These are phyloP conservation scores for Pelagia noctiluca DNA, from an alignment of 30 jellyfish, hydroid and myxozoan species.

Conservation along the genomic window DNA sequence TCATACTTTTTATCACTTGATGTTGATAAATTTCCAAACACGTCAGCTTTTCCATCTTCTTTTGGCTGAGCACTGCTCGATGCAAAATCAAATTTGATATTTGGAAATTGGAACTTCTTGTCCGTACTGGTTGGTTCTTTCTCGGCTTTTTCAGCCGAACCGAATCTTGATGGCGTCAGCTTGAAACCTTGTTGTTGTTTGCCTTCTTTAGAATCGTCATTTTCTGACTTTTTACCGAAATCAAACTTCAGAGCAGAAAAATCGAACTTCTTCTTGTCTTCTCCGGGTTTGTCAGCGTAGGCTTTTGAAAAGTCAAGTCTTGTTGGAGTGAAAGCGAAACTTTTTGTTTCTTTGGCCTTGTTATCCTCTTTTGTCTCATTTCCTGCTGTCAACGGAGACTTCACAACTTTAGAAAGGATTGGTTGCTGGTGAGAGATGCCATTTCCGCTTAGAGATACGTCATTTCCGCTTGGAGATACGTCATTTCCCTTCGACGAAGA, in stretches of 20 bases:
- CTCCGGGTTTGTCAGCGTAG: background rate
- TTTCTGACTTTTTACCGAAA: background rate
- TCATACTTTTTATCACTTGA: too few species aligned
- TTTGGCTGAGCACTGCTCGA: background rate
- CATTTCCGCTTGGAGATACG: background rate
- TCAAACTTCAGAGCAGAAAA: background rate
- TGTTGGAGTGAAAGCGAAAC: slow-evolving; percentile 48
- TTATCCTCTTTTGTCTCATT: background rate
- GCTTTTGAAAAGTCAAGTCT: background rate
- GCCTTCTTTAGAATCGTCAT: background rate
- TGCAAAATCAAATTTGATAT: slow-evolving; percentile 20
- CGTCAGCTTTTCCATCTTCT: background rate
- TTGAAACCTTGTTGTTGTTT: background rate
- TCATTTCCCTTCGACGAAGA: too few species aligned
- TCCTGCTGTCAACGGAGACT: background rate
- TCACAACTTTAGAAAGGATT: too few species aligned
- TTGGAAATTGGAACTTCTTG: background rate
- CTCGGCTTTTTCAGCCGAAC: background rate
- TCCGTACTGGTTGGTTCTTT: too few species aligned
- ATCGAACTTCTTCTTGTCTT: background rate
- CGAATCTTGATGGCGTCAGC: background rate
- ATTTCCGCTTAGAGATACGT: background rate
- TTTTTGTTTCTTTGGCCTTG: background rate
- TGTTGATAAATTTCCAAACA: too few species aligned
- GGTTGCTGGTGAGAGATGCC: background rate